phyloP scores from a whole-genome alignment of 2,888 invertebrate species.

The Eupithecia vulgata region DNA sequence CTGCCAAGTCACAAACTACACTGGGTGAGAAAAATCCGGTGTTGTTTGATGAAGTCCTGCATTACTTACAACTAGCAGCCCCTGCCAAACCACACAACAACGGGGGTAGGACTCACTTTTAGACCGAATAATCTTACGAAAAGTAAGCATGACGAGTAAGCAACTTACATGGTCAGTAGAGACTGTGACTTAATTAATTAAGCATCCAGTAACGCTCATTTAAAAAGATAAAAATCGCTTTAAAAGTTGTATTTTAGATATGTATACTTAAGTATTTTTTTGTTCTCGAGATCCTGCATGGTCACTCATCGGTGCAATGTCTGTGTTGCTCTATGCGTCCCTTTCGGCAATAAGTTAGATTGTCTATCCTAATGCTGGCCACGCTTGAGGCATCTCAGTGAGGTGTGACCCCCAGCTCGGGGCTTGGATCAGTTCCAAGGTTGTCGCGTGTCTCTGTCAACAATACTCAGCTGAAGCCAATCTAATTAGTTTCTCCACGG shows the following conservation, averaged over 20 bases:
- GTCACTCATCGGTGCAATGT: neutral
- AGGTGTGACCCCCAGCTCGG: neutral
- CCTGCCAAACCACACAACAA: neutral
- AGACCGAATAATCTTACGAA: neutral
- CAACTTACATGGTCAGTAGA: neutral
- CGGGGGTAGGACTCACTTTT: neutral
- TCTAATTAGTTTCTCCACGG: neutral
- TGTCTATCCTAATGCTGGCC: neutral
- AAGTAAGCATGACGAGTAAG: neutral
- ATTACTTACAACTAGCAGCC: neutral
- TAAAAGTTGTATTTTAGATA: too few species aligned
- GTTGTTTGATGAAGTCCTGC: neutral
- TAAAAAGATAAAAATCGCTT: too few species aligned
- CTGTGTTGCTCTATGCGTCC: neutral
- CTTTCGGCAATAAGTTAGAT: neutral
- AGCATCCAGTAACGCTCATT: too few species aligned
- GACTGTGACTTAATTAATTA: too few species aligned
- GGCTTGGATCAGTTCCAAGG: neutral
- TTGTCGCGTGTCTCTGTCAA: neutral
- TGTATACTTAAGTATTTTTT: too few species aligned
- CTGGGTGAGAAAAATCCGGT: neutral
- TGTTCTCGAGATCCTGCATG: neutral
- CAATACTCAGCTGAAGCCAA: neutral
- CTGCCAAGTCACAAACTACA: neutral
- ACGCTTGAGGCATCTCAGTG: neutral